Conservation (phyloP, 2,888 invertebrate species). For the Eurytoma adleriae region DNA sequence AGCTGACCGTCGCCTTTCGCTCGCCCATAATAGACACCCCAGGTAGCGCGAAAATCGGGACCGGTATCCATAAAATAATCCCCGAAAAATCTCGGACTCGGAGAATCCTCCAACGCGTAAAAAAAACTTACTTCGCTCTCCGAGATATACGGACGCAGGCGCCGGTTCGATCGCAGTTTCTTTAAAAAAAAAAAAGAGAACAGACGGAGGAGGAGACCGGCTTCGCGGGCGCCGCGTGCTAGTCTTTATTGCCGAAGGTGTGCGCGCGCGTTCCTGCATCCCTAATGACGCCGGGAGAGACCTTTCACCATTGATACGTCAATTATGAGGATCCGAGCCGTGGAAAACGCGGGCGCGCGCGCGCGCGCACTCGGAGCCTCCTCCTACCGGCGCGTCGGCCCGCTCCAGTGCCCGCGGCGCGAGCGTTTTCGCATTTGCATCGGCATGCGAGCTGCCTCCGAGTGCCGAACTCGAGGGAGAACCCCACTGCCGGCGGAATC, state of each 20-base stretch:
- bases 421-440: conserved; percentile 51
- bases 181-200: conserved; percentile 9
- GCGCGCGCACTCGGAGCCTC: not conserved
- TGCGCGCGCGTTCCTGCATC: conserved; percentile 56
- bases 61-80: too few relatives aligned
- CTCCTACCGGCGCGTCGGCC: conserved; percentile 14
- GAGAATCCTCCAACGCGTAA: too few relatives aligned
- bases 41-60: too few relatives aligned
- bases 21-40: too few relatives aligned
- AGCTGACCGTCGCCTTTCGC: too few relatives aligned
- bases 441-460: conserved; percentile 51
- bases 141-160: too few relatives aligned
- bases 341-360: conserved; percentile 51
- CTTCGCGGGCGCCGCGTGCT: conserved; percentile 21
- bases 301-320: conserved; percentile 62
- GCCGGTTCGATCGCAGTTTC: too few relatives aligned
- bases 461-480: not conserved
- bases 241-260: too few relatives aligned
- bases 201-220: conserved; percentile 4
- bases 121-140: too few relatives aligned
- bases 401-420: conserved; percentile 22
- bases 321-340: conserved; percentile 60
- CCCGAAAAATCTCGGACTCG: too few relatives aligned
- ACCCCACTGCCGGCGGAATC: not conserved
- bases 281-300: conserved; percentile 52